Percentiles rank a stretch among this genome's conserved stretches.
These are phyloP conservation scores for Chrysomela aeneicollis DNA, from an alignment of 2,888 invertebrate genomes.

Conservation along the genomic window DNA sequence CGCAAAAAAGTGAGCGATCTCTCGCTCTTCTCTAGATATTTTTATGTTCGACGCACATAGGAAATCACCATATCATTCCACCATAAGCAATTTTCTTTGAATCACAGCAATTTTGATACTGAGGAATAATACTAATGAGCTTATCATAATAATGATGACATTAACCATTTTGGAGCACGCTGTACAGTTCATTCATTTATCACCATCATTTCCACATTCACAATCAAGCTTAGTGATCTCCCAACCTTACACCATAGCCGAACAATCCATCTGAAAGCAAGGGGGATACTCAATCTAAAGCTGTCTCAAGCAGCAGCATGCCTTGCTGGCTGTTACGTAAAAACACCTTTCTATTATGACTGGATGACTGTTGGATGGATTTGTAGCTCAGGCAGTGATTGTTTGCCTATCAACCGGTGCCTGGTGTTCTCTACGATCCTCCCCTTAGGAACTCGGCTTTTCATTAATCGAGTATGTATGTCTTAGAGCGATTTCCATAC, in stretches of 20 bases:
- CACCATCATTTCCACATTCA: not conserved
- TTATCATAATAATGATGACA: no score
- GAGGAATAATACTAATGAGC: no score
- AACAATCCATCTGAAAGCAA: slow-evolving; percentile 26
- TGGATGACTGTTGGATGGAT: slow-evolving; percentile 57
- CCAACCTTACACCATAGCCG: not conserved
- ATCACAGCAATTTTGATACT: no score
- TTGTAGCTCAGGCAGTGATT: slow-evolving; percentile 56
- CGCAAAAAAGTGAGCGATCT: no score
- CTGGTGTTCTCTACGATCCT: slow-evolving; percentile 21
- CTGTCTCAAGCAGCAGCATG: slow-evolving; percentile 55
- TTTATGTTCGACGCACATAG: no score
- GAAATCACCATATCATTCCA: no score
- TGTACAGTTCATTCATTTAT: not conserved
- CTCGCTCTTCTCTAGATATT: no score
- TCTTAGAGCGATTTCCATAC: slow-evolving; percentile 22
- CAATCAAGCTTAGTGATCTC: not conserved
- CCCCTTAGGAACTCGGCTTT: slow-evolving; percentile 33
- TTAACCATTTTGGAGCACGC: no score
- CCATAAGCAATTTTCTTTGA: no score
- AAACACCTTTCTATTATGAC: slow-evolving; percentile 59
- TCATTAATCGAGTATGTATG: slow-evolving; percentile 20
- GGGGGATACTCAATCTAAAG: slow-evolving; percentile 57
- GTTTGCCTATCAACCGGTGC: slow-evolving; percentile 56
- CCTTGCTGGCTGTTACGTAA: slow-evolving; percentile 45